Conservation (phyloP, 2,797 vertebrate species). For the Acipenser ruthenus region DNA sequence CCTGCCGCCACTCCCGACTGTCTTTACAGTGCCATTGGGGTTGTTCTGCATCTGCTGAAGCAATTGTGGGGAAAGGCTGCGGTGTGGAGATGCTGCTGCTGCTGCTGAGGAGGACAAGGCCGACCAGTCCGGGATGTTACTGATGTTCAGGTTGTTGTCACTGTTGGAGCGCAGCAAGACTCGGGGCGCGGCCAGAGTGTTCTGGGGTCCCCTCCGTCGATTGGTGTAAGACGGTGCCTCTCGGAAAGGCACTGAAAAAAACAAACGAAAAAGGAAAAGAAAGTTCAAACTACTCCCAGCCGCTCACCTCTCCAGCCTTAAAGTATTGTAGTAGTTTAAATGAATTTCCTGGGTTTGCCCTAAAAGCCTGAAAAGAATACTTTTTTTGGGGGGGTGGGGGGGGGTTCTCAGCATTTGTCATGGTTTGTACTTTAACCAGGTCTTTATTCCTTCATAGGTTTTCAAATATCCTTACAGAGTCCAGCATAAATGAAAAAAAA, state of each 20-base stretch:
- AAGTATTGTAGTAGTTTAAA: neutral
- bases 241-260: slow-evolving; percentile 81
- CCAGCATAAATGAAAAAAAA: neutral
- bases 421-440: neutral
- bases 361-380: slow-evolving; percentile 1
- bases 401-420: neutral
- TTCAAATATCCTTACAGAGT: neutral
- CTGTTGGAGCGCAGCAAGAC: slow-evolving; percentile 90
- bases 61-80: slow-evolving; percentile 88
- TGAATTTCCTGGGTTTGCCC: neutral
- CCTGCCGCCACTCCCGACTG: slow-evolving; percentile 67
- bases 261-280: slow-evolving; percentile 15
- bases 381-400: no score
- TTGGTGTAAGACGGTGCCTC: slow-evolving; percentile 88
- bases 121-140: slow-evolving; percentile 58
- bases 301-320: neutral
- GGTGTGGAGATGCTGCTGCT: slow-evolving; percentile 63
- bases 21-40: slow-evolving; percentile 80
- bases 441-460: neutral
- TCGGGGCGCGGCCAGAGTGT: slow-evolving; percentile 74
- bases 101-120: slow-evolving; percentile 53
- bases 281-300: neutral
- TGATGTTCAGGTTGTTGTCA: slow-evolving; percentile 80
- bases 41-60: slow-evolving; percentile 81
- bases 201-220: slow-evolving; percentile 69